A percentile compares a stretch with the other conserved stretches of the same genome.
Conservation (phyloP, 2,888 invertebrate species). For the Homarus gammarus region DNA sequence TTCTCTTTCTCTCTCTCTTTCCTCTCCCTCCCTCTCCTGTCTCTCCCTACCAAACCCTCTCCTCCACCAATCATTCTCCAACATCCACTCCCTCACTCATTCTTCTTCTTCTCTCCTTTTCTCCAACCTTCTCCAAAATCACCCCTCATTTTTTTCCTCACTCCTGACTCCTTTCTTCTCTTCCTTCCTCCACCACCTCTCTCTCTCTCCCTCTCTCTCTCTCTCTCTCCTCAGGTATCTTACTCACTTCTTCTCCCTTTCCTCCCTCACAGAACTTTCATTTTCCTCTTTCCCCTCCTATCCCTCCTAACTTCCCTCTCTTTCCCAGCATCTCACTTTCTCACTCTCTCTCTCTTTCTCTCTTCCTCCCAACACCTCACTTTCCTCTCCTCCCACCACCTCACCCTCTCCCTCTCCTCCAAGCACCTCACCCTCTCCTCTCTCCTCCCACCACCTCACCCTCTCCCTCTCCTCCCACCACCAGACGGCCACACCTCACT, state of each 20-base stretch:
- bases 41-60: too few relatives aligned
- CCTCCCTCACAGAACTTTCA: too few relatives aligned
- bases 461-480: background rate
- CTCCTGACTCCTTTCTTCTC: background rate
- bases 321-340: background rate
- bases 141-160: too few relatives aligned
- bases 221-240: background rate
- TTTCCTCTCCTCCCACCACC: background rate
- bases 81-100: too few relatives aligned
- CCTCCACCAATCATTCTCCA: too few relatives aligned
- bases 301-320: constrained; percentile 22
- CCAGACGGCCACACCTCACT: background rate
- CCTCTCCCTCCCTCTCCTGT: too few relatives aligned
- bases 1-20: too few relatives aligned
- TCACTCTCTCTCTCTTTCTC: constrained; percentile 33
- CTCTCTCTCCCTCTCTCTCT: background rate
- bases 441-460: background rate
- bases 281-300: background rate
- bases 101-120: too few relatives aligned
- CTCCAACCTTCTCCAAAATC: too few relatives aligned
- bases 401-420: background rate
- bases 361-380: background rate
- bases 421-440: background rate
- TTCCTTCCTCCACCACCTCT: too few relatives aligned
- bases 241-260: background rate